Base-by-base conservation (phyloP, 2,888 invertebrate genomes). In the Erynnis tages region DNA sequence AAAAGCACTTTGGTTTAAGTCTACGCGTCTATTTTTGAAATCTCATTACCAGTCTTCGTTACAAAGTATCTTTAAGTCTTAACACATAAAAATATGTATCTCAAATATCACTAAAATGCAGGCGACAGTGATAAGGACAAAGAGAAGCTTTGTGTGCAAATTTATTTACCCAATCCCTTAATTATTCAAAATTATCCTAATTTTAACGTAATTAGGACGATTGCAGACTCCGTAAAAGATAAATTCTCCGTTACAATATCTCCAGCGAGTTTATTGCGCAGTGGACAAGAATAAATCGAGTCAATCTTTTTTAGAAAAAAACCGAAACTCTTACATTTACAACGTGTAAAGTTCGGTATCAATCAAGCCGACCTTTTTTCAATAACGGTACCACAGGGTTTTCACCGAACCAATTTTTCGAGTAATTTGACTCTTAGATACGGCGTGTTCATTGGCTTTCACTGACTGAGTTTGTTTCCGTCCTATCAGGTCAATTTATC, bases 281-380 rank as follows among this genome's bases (percentile, higher is more conserved):
- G 75, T 83, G 78, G 88, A 88, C 88, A 86, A 79, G 81, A 82
- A 87, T 82, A 89, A 89, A 88, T 88, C 76, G 85, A 85, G 86
- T 83, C 87, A 82, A 84, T 87, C 81, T 86, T 86, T 83, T 85
- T 83, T 78, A 69, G 75, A 76, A 78, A 80, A 82, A 83, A 83
- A 80, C 73, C 79, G 80, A 79, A 82, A 82, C 80, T 77, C 72
- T 69, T 73, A 77, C 79, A 78, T 83, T 84, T 85, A 82, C 79
- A 83, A 79, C 81, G 81, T 84, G 85, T 80, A 82, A 87, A 87
- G 79, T 85, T 82, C 76, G 78, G 77, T 85, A 88, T 87, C 83
- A 88, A 88, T 88, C 86, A 86, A 80, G 77, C 64, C 75, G 79
- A 77, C 84, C 84, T 82, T 87, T 87, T 86, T 88, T 85, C 85